A percentile compares a stretch with the other conserved stretches of the same genome.
phyloP scores from a whole-genome alignment of 1,140 invertebrate genomes.

The Hycleus cichorii region DNA sequence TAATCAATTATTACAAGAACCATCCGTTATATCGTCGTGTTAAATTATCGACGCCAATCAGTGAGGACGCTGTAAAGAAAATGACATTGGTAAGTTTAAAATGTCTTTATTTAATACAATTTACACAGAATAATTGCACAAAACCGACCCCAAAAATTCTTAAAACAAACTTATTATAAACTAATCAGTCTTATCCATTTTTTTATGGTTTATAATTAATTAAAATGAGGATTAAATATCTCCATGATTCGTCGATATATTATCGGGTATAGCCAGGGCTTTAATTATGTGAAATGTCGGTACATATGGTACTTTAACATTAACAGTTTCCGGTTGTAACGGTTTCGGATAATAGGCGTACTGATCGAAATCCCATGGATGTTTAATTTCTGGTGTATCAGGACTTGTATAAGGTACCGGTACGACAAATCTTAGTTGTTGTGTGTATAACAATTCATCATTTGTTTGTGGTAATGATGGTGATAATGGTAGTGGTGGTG shows the following conservation, averaged over 20 bases:
- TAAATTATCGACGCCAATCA: slow-evolving; percentile 73
- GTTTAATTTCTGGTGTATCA: slow-evolving; percentile 14
- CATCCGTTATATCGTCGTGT: slow-evolving; percentile 86
- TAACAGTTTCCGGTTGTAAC: slow-evolving; percentile 22
- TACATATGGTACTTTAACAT: slow-evolving; percentile 26
- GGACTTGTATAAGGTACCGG: slow-evolving; percentile 28
- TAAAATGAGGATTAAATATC: neutral
- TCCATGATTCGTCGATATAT: neutral
- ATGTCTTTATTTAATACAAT: slow-evolving; percentile 6
- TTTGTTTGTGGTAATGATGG: slow-evolving; percentile 9
- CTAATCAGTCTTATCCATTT: slow-evolving; percentile 6
- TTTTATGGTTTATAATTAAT: neutral
- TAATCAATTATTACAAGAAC: slow-evolving; percentile 86
- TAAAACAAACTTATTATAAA: neutral
- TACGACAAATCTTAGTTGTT: slow-evolving; percentile 35
- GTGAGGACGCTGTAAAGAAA: slow-evolving; percentile 61
- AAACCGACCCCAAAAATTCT: slow-evolving; percentile 25
- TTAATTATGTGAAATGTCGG: slow-evolving; percentile 35
- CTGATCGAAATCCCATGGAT: slow-evolving; percentile 28
- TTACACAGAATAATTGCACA: slow-evolving; percentile 27
- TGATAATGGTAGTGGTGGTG: slow-evolving; percentile 17
- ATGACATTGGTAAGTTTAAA: slow-evolving; percentile 56
- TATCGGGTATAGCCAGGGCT: slow-evolving; percentile 28
- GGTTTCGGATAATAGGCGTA: slow-evolving; percentile 30
- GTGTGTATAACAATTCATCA: slow-evolving; percentile 17